A percentile compares a stretch with the other conserved stretches of the same genome.
Evolutionary conservation across 2,113 vertebrate species (phyloP).

Genomic region (Cephalopterus ornatus): DNA sequence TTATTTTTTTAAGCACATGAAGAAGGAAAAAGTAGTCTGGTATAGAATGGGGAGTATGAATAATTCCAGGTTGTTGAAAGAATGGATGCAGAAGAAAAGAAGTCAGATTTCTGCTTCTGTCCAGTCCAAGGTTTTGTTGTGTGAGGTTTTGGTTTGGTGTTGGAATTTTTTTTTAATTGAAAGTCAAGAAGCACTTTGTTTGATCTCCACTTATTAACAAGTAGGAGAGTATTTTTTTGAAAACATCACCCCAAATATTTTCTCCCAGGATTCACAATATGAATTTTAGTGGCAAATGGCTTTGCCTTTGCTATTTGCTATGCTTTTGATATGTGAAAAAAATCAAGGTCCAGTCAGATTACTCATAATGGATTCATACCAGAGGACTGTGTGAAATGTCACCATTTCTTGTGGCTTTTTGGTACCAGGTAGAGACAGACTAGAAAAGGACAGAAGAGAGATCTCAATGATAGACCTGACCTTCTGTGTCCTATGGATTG

Average conservation of each 20-base stretch:
- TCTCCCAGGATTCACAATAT: not conserved
- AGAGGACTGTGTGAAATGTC: not conserved
- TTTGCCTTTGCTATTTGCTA: not conserved
- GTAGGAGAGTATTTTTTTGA: not conserved
- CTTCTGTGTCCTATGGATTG: not conserved
- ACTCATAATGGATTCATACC: not conserved
- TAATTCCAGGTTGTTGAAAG: not conserved
- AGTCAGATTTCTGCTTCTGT: not conserved
- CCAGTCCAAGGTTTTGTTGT: not conserved
- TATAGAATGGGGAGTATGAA: not conserved
- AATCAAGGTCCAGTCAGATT: not conserved
- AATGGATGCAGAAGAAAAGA: not conserved
- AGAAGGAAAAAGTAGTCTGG: not conserved
- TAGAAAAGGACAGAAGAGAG: not conserved
- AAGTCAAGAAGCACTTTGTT: not conserved
- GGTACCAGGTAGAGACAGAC: not conserved
- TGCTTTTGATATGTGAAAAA: not conserved
- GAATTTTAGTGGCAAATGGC: not conserved
- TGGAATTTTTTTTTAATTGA: not conserved
- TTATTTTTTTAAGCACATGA: not conserved
- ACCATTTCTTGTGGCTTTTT: not conserved
- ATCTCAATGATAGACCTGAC: not conserved
- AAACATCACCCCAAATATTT: not conserved
- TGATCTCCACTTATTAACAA: not conserved
- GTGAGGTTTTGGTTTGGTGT: not conserved